phyloP scores from a whole-genome alignment of 2,113 vertebrate species.

The Python bivittatus region DNA sequence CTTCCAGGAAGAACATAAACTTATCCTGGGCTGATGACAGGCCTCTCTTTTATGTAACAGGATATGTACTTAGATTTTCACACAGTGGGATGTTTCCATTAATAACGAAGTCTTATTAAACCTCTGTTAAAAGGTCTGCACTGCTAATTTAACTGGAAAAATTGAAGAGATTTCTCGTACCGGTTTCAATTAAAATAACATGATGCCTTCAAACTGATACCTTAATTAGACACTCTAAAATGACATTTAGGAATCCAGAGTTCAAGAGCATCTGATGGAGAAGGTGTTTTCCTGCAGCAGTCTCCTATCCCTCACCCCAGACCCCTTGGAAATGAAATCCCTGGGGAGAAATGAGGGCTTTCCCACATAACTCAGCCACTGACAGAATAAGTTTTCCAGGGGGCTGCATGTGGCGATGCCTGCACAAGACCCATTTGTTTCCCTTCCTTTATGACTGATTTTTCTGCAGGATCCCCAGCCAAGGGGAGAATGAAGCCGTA shows the following conservation, averaged over 20 bases:
- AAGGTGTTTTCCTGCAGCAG: background rate
- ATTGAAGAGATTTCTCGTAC: constrained; percentile 59
- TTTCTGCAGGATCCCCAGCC: no score
- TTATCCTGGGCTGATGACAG: fast-evolving
- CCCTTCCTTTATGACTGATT: no score
- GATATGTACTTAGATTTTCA: background rate
- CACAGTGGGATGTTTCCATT: constrained; percentile 52
- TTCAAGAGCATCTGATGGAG: constrained; percentile 3
- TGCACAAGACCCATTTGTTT: no score
- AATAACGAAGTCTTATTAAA: constrained; percentile 55
- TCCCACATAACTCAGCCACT: background rate
- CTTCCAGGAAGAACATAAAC: background rate
- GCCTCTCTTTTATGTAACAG: background rate
- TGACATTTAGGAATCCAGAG: constrained; percentile 70
- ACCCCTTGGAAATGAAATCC: fast-evolving
- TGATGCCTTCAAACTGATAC: constrained; percentile 71
- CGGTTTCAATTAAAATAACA: constrained; percentile 74
- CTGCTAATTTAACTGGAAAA: constrained; percentile 67
- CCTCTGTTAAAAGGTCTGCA: constrained; percentile 68
- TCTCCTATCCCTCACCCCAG: no score
- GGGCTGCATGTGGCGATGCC: no score
- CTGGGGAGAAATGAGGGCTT: no score
- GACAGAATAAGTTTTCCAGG: background rate
- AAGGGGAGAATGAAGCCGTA: no score
- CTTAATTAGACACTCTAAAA: constrained; percentile 71